Percentiles rank a stretch among this genome's conserved stretches.
phyloP scores from a whole-genome alignment of 2,113 vertebrate species.

The Dromiciops gliroides region DNA sequence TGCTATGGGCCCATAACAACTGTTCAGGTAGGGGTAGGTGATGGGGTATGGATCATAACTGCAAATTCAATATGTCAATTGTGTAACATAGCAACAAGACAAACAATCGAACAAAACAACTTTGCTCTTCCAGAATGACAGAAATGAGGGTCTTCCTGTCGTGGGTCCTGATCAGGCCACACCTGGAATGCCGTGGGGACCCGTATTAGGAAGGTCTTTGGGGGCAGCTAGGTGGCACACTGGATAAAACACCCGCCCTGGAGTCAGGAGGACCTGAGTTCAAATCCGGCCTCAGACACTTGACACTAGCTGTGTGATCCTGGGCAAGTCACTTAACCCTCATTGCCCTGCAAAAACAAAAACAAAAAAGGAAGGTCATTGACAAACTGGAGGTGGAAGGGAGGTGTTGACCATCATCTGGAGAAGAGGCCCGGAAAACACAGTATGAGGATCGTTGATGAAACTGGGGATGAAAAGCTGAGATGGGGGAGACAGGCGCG shows the following conservation, averaged over 20 bases:
- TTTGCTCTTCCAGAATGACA: not conserved
- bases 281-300: too few species aligned
- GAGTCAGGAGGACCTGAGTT: too few species aligned
- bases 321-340: too few species aligned
- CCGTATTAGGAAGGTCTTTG: not conserved
- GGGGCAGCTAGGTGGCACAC: too few species aligned
- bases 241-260: too few species aligned
- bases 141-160: not conserved
- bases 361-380: too few species aligned
- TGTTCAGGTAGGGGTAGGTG: not conserved
- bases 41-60: not conserved
- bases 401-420: not conserved
- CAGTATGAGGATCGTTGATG: not conserved
- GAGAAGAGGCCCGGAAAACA: not conserved
- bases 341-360: too few species aligned
- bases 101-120: not conserved
- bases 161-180: not conserved
- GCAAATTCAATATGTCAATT: not conserved
- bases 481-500: not conserved
- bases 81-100: not conserved
- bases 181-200: too few species aligned
- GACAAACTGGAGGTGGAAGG: not conserved
- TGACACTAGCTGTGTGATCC: too few species aligned
- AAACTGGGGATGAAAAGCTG: not conserved
- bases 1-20: too few species aligned